phyloP scores from a whole-genome alignment of 2,113 vertebrate genomes.

The Poeciliopsis prolifica region DNA sequence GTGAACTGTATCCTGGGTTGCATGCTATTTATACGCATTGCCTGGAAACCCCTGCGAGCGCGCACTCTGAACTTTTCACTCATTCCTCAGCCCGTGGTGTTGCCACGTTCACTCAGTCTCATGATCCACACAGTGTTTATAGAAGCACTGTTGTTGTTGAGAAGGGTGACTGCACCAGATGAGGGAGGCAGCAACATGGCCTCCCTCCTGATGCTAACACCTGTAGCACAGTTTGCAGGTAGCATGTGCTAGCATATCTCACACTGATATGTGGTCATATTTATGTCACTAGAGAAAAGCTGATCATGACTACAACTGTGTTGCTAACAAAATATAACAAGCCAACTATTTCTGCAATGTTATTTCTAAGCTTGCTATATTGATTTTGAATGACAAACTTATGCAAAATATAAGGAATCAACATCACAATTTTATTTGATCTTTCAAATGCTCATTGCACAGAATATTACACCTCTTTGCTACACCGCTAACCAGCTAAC shows the following conservation, averaged over 20 bases:
- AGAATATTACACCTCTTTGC: no score
- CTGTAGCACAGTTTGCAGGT: not conserved
- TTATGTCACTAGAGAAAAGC: no score
- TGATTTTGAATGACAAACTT: no score
- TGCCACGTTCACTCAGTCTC: constrained; percentile 27
- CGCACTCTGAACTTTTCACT: constrained; percentile 32
- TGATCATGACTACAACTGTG: no score
- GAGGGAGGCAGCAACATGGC: constrained; percentile 13
- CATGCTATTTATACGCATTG: not conserved
- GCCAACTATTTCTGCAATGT: no score
- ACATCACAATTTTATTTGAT: no score
- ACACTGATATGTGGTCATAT: no score
- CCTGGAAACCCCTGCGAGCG: not conserved
- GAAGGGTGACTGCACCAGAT: constrained; percentile 6
- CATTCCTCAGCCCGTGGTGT: constrained; percentile 27
- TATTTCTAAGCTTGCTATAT: no score
- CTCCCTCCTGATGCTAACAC: constrained; percentile 13
- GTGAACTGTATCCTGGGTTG: not conserved
- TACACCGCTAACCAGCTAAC: no score
- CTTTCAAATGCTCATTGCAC: no score
- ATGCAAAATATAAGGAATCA: no score
- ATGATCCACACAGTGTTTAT: constrained; percentile 32
- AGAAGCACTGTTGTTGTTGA: constrained; percentile 31
- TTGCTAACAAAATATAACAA: no score
- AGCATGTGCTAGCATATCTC: not conserved